phyloP scores from a whole-genome alignment of 2,888 invertebrate genomes.

The Tineola bisselliella region DNA sequence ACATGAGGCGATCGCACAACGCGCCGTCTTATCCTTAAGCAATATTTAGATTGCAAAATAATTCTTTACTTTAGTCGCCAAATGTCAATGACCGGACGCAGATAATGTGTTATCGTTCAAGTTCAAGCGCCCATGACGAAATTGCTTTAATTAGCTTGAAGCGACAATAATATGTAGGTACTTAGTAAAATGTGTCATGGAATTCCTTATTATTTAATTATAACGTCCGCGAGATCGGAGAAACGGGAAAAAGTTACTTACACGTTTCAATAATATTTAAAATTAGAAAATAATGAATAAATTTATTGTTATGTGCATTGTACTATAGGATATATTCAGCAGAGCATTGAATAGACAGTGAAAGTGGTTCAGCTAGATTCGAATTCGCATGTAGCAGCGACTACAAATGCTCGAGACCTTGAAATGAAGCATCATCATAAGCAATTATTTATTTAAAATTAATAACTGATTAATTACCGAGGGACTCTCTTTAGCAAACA shows the following conservation, averaged over 20 bases:
- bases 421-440: background rate
- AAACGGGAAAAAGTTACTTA: too few species aligned
- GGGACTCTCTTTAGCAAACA: too few species aligned
- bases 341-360: background rate
- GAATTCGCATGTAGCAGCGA: background rate
- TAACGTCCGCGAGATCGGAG: too few species aligned
- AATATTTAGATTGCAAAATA: constrained; percentile 9
- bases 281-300: background rate
- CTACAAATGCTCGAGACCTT: background rate
- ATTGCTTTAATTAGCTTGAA: background rate
- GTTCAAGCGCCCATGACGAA: constrained; percentile 9
- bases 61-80: background rate
- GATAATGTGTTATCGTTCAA: constrained; percentile 10
- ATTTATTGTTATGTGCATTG: background rate
- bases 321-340: background rate
- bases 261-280: background rate
- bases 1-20: background rate
- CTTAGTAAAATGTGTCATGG: too few species aligned
- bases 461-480: too few species aligned
- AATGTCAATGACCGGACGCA: constrained; percentile 5
- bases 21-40: background rate
- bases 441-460: background rate
- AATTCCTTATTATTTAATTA: too few species aligned
- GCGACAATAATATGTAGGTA: background rate
- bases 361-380: constrained; percentile 1